Conservation (phyloP, 2,797 vertebrate genomes). For the Euthynnus affinis region DNA sequence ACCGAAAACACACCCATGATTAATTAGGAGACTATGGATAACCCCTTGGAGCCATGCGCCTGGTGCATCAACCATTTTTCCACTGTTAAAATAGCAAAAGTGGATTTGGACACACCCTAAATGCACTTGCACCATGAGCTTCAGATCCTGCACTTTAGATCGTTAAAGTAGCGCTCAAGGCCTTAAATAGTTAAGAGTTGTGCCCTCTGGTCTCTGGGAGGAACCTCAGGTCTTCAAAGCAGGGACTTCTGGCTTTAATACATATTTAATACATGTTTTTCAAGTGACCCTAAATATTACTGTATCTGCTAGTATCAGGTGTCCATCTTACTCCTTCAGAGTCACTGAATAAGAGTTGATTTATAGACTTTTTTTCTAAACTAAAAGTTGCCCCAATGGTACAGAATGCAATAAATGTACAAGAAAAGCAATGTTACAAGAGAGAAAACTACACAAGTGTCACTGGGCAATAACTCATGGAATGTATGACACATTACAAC, state of each 20-base stretch:
- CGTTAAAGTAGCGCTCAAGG: too few relatives aligned
- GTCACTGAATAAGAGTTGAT: not conserved
- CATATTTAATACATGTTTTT: not conserved
- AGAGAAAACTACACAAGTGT: not conserved
- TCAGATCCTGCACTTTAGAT: too few relatives aligned
- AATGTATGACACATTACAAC: conserved; percentile 1
- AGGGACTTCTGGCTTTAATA: not conserved
- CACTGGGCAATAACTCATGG: conserved; percentile 1
- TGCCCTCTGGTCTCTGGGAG: too few relatives aligned
- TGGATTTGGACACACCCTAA: too few relatives aligned
- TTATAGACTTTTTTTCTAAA: not conserved
- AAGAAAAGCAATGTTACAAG: not conserved
- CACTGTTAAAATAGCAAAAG: too few relatives aligned
- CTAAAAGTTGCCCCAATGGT: not conserved
- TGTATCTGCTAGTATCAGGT: not conserved
- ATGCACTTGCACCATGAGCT: too few relatives aligned
- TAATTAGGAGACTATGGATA: too few relatives aligned
- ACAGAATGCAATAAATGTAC: not conserved
- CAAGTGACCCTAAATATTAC: not conserved
- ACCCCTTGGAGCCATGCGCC: too few relatives aligned
- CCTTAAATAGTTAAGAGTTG: too few relatives aligned
- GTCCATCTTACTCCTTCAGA: not conserved
- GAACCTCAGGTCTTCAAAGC: too few relatives aligned
- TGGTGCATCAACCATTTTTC: too few relatives aligned
- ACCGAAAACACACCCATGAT: too few relatives aligned